Evolutionary conservation across 2,113 vertebrate species (phyloP).

Genomic region (Syrrhaptes paradoxus): DNA sequence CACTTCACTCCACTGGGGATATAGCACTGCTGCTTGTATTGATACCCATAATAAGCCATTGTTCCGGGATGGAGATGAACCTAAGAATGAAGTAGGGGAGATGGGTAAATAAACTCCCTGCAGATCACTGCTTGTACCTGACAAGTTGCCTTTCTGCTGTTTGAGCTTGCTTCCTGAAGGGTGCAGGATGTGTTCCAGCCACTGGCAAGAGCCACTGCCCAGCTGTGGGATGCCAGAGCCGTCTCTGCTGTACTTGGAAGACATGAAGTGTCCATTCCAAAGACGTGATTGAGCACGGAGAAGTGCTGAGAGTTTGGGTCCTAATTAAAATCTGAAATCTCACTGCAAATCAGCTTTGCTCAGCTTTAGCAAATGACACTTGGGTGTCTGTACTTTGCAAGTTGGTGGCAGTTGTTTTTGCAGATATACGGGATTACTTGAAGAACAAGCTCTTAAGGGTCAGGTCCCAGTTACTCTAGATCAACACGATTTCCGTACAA

Average conservation of each 20-base stretch:
- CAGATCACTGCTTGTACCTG: background rate
- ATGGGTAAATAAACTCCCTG: too few species aligned
- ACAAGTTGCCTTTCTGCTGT: background rate
- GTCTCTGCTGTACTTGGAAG: background rate
- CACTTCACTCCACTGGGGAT: background rate
- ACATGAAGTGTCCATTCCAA: background rate
- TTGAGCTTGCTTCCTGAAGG: background rate
- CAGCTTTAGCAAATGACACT: background rate
- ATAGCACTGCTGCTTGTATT: constrained; percentile 8
- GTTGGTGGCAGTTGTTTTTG: background rate
- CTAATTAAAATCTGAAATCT: background rate
- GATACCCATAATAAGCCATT: constrained; percentile 23
- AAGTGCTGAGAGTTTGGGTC: background rate
- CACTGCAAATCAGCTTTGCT: background rate
- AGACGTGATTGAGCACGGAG: background rate
- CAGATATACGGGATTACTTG: background rate
- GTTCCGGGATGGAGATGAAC: background rate
- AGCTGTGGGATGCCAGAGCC: too few species aligned
- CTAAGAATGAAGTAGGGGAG: background rate
- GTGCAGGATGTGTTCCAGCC: background rate
- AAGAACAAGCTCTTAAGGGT: background rate
- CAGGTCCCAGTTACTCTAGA: background rate
- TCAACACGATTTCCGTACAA: background rate
- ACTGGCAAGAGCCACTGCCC: too few species aligned
- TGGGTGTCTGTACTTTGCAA: background rate